Evolutionary conservation across 2,888 invertebrate species (phyloP).

Genomic region (Pammene aurita): DNA sequence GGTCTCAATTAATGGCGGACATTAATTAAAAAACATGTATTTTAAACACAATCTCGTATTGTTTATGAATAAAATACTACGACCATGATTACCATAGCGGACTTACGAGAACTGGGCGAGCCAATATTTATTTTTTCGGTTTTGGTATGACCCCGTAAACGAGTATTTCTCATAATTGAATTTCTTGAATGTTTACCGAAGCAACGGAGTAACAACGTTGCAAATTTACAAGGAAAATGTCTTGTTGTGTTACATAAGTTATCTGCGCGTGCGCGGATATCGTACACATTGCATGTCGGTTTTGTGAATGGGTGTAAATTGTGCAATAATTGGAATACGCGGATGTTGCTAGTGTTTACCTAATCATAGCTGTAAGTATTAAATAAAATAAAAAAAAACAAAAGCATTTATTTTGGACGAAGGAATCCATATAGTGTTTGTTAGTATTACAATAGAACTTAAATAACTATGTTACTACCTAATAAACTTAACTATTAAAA

Average conservation of each 20-base stretch:
- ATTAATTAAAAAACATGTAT: no score
- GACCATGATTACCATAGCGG: no score
- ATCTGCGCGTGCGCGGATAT: slow-evolving; percentile 23
- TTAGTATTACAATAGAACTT: no score
- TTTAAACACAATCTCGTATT: no score
- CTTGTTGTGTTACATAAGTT: slow-evolving; percentile 31
- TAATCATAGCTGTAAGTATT: background rate
- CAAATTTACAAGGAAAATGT: slow-evolving; percentile 24
- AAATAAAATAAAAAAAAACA: no score
- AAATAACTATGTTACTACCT: no score
- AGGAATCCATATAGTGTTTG: no score
- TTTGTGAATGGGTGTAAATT: slow-evolving; percentile 30
- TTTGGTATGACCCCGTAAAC: background rate
- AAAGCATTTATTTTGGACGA: no score
- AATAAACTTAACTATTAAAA: no score
- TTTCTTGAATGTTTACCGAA: slow-evolving; percentile 1
- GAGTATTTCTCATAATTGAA: slow-evolving; percentile 17
- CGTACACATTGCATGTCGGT: background rate
- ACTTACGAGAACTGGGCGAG: background rate
- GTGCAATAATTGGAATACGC: slow-evolving; percentile 16
- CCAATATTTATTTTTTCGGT: background rate
- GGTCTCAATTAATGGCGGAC: no score
- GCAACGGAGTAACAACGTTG: background rate
- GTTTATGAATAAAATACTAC: no score
- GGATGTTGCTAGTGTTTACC: slow-evolving; percentile 20